These are phyloP conservation scores for Alethe diademata DNA, from an alignment of 2,113 vertebrate genomes.

Conservation along the genomic window DNA sequence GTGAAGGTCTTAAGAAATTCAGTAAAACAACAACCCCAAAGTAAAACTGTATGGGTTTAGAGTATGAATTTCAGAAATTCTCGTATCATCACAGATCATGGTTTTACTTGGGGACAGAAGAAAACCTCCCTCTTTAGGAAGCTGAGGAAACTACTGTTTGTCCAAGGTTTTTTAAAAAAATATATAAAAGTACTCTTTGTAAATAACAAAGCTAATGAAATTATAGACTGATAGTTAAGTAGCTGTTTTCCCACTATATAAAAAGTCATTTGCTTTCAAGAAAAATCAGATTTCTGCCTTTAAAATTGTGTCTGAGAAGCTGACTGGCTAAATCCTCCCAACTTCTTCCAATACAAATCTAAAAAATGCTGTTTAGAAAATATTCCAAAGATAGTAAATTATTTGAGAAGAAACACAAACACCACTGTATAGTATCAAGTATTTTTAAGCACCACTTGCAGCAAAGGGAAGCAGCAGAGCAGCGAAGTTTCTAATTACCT, in stretches of 20 bases:
- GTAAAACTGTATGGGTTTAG: background rate
- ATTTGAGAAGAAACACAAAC: background rate
- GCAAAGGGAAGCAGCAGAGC: background rate
- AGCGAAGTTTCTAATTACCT: background rate
- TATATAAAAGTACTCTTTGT: background rate
- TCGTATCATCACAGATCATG: background rate
- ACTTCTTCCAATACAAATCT: background rate
- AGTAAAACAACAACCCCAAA: background rate
- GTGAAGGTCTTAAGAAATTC: background rate
- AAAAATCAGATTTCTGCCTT: background rate
- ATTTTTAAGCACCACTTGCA: background rate
- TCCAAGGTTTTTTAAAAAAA: background rate
- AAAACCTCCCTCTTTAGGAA: background rate
- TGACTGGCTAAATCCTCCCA: background rate
- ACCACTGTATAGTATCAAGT: background rate
- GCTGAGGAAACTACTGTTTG: background rate
- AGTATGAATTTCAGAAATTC: background rate
- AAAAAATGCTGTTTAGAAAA: background rate
- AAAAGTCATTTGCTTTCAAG: background rate
- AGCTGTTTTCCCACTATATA: background rate
- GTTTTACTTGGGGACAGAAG: background rate
- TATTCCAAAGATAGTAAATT: background rate
- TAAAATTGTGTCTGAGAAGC: background rate
- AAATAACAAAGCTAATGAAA: background rate
- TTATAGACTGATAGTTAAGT: background rate